Percentiles rank a stretch among this genome's conserved stretches.
Evolutionary conservation across 2,113 vertebrate species (phyloP).

Genomic region (Todiramphus saurophagus): DNA sequence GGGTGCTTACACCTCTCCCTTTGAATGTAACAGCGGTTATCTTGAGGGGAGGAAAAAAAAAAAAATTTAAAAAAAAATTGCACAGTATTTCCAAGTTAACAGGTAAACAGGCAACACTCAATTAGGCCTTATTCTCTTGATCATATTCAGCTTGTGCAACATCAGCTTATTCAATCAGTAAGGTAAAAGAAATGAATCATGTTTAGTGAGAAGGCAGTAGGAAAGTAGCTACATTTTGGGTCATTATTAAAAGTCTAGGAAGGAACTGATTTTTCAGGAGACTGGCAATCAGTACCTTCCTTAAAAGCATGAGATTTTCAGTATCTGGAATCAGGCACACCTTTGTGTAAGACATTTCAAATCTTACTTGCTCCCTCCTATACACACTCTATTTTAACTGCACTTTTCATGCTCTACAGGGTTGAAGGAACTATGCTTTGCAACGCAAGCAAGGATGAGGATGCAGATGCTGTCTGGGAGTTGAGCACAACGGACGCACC

Average conservation of each 20-base stretch:
- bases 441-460: background rate
- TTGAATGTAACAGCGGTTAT: background rate
- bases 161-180: background rate
- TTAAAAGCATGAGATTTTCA: background rate
- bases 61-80: background rate
- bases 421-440: background rate
- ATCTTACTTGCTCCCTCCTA: background rate
- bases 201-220: background rate
- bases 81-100: background rate
- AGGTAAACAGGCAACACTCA: background rate
- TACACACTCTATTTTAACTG: background rate
- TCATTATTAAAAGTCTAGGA: background rate
- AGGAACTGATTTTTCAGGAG: background rate
- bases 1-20: accelerated
- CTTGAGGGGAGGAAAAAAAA: too few relatives aligned
- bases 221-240: background rate
- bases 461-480: background rate
- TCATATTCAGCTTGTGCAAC: background rate
- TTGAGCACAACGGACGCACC: background rate
- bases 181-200: background rate
- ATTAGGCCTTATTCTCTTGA: background rate
- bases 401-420: background rate
- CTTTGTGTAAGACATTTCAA: background rate
- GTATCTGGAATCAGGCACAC: background rate
- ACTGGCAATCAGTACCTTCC: background rate